phyloP scores from a whole-genome alignment of 2,888 invertebrate species.

The Sarcophaga subvicina region DNA sequence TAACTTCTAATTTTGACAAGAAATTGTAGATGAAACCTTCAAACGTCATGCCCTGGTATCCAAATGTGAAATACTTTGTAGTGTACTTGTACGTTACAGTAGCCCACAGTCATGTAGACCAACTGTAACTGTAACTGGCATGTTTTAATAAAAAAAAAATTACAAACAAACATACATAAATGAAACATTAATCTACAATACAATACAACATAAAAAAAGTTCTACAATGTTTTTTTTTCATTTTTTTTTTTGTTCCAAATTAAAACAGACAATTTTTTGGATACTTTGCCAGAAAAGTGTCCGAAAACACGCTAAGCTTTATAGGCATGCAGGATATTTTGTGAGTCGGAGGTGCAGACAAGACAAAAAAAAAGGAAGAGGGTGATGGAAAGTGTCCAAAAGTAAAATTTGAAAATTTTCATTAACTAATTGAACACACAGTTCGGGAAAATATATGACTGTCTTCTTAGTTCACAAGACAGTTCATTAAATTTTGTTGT shows the following conservation, averaged over 20 bases:
- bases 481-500: not conserved
- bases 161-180: slow-evolving; percentile 37
- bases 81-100: no score
- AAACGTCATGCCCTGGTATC: no score
- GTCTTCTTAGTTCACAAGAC: not conserved
- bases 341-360: slow-evolving; percentile 11
- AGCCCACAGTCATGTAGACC: no score
- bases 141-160: not conserved
- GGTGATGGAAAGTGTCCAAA: slow-evolving; percentile 2
- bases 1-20: no score
- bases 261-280: not conserved
- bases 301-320: slow-evolving; percentile 58
- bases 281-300: slow-evolving; percentile 41
- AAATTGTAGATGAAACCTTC: no score
- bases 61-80: no score
- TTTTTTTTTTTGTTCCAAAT: slow-evolving; percentile 1
- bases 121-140: no score
- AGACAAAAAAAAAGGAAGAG: slow-evolving; percentile 37
- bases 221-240: slow-evolving; percentile 19
- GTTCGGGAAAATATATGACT: slow-evolving; percentile 22
- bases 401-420: slow-evolving; percentile 75
- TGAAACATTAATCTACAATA: slow-evolving; percentile 55
- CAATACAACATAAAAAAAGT: slow-evolving; percentile 26
- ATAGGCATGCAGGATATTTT: no score
- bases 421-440: slow-evolving; percentile 79